Conservation (phyloP, 2,113 vertebrate species). For the Charadrius vociferus region DNA sequence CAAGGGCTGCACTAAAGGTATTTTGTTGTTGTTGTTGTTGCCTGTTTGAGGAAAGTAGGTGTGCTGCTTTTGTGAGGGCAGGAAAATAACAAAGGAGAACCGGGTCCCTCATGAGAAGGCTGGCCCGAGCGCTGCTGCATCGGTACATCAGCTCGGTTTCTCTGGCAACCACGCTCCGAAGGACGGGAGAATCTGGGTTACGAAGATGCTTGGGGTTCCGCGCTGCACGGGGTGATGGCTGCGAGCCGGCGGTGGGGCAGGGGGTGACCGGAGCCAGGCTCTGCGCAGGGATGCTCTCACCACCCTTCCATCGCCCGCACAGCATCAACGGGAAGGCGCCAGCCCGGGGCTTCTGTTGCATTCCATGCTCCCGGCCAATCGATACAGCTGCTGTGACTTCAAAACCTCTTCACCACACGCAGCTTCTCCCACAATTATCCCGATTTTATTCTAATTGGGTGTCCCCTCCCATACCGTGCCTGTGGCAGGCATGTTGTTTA, state of each 20-base stretch:
- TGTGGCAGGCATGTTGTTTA: neutral
- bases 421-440: neutral
- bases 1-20: conserved; percentile 97
- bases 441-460: neutral
- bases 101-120: neutral
- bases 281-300: neutral
- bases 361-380: neutral
- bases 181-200: neutral
- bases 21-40: too few species aligned
- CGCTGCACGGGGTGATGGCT: neutral
- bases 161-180: neutral
- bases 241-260: neutral
- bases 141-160: neutral
- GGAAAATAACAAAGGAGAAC: neutral
- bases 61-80: neutral
- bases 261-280: fast-evolving
- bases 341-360: neutral
- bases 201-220: fast-evolving
- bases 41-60: fast-evolving
- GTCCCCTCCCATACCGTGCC: neutral
- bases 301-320: fast-evolving
- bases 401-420: neutral
- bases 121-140: neutral
- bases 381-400: neutral
- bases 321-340: fast-evolving